These are phyloP conservation scores for Acanthurus tractus DNA, from an alignment of 2,797 vertebrate species.

Conservation along the genomic window DNA sequence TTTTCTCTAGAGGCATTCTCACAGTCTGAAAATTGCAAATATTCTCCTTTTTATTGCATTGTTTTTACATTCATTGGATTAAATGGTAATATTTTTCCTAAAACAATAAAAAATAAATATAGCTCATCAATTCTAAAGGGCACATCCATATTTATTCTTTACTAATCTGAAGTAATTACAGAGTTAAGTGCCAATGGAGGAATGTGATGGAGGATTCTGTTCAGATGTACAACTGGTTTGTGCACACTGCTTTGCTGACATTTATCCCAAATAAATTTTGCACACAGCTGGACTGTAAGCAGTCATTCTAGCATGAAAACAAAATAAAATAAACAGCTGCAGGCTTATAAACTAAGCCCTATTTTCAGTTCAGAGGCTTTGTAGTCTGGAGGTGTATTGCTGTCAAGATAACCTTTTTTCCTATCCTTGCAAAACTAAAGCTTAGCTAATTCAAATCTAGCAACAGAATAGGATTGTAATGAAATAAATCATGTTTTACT, in stretches of 20 bases:
- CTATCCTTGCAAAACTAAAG: not conserved
- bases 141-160: not conserved
- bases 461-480: not conserved
- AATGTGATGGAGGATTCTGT: conserved; percentile 9
- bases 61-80: not conserved
- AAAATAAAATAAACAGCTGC: conserved; percentile 42
- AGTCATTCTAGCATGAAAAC: conserved; percentile 38
- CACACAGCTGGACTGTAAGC: conserved; percentile 34
- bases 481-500: not conserved
- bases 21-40: conserved; percentile 1
- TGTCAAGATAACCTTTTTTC: conserved; percentile 12
- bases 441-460: not conserved
- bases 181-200: not conserved
- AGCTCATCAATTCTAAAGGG: not conserved
- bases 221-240: conserved; percentile 14
- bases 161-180: conserved; percentile 4
- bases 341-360: conserved; percentile 27
- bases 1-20: not conserved
- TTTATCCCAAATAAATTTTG: conserved; percentile 27
- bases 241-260: conserved; percentile 23
- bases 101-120: not conserved
- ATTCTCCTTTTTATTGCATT: not conserved
- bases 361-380: conserved; percentile 13
- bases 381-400: not conserved
- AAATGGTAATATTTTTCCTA: not conserved